A percentile compares a stretch with the other conserved stretches of the same genome.
Evolutionary conservation across 1,140 invertebrate species (phyloP).

Genomic region (Drosophila pandora): DNA sequence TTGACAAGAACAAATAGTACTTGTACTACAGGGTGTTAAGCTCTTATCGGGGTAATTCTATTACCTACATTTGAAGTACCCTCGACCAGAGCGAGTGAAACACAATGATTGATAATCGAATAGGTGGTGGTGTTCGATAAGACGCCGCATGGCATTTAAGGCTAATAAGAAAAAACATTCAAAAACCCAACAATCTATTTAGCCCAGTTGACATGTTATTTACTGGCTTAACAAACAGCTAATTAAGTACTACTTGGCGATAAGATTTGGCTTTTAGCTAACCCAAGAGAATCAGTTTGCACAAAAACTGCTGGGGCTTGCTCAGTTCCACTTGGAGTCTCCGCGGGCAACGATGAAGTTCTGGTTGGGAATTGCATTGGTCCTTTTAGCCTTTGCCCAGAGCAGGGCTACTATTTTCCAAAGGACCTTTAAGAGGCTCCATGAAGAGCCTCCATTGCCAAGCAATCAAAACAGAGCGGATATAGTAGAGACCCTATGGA

Average conservation of each 20-base stretch:
- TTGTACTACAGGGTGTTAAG: conserved; percentile 17
- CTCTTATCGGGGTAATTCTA: conserved; percentile 26
- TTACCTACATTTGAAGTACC: conserved; percentile 28
- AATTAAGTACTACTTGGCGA: conserved; percentile 46
- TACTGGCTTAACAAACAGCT: conserved; percentile 47
- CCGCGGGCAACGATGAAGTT: conserved; percentile 60
- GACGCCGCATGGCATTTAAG: conserved; percentile 26
- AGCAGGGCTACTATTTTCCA: conserved; percentile 54
- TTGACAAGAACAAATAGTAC: no score
- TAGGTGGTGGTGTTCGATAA: conserved; percentile 37
- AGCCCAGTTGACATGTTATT: conserved; percentile 49
- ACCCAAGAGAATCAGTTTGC: conserved; percentile 23
- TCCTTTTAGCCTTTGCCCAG: conserved; percentile 33
- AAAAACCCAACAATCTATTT: conserved; percentile 21
- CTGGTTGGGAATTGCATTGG: conserved; percentile 29
- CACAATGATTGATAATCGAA: conserved; percentile 30
- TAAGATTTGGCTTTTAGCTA: conserved; percentile 55
- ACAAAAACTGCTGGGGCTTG: conserved; percentile 16
- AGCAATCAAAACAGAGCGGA: conserved; percentile 53
- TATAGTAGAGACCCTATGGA: conserved; percentile 67
- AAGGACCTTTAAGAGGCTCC: conserved; percentile 59
- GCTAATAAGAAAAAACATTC: conserved; percentile 5
- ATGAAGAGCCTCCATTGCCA: conserved; percentile 55
- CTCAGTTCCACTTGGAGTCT: conserved; percentile 39
- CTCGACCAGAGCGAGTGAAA: conserved; percentile 19